phyloP scores from a whole-genome alignment of 1,140 invertebrate genomes.

The Phenacoccus solenopsis region DNA sequence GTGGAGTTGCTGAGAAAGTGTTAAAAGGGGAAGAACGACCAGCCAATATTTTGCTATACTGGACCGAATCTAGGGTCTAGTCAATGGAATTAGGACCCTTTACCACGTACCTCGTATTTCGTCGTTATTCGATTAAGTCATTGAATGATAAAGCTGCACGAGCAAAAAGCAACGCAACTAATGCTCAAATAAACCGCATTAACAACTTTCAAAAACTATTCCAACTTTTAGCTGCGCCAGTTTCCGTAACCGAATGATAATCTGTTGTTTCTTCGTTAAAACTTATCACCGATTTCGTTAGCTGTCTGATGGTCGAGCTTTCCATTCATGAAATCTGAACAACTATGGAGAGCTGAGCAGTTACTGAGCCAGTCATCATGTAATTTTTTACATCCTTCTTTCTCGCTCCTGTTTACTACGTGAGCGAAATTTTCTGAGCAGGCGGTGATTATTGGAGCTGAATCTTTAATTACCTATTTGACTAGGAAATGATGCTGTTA shows the following conservation, averaged over 20 bases:
- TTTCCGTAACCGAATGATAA: background rate
- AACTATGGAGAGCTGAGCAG: no score
- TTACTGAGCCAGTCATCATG: no score
- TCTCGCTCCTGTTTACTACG: no score
- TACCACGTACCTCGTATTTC: background rate
- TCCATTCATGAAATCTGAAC: background rate
- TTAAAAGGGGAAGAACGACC: background rate
- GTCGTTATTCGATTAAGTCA: background rate
- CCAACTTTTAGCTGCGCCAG: background rate
- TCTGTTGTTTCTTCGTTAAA: constrained; percentile 2
- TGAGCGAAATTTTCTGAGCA: no score
- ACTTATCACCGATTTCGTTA: background rate
- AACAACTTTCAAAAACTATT: constrained; percentile 3
- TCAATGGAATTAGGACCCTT: background rate
- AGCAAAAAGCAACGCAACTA: background rate
- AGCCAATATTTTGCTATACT: constrained; percentile 2
- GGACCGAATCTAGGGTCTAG: background rate
- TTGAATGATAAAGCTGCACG: background rate
- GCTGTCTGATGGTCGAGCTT: background rate
- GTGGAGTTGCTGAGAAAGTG: background rate
- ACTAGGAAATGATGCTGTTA: no score
- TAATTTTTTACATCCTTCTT: no score
- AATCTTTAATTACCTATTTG: no score
- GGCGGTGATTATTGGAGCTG: no score
- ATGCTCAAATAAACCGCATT: background rate